Conservation (phyloP, 2,888 invertebrate genomes). For the Mythimna ferrago region DNA sequence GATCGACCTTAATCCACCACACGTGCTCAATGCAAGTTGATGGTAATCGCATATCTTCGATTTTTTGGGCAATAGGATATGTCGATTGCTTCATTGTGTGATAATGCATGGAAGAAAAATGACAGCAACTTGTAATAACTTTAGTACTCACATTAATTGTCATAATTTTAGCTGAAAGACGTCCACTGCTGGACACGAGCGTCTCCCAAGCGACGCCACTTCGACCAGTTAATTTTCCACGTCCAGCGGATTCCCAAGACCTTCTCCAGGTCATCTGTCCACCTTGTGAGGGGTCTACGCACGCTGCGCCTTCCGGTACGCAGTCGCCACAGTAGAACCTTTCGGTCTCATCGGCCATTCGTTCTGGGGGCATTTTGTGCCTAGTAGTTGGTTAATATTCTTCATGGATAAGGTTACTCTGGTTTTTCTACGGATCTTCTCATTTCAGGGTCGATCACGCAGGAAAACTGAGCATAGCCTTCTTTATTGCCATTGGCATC, state of each 20-base stretch:
- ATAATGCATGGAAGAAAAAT: not conserved
- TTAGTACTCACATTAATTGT: constrained; percentile 10
- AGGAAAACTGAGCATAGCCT: not conserved
- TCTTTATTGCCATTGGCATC: not conserved
- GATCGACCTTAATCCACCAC: not conserved
- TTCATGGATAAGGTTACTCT: not conserved
- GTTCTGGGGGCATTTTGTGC: not conserved
- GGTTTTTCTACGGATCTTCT: constrained; percentile 1
- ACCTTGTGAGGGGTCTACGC: constrained; percentile 32
- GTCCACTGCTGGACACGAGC: constrained; percentile 1
- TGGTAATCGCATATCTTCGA: too few relatives aligned
- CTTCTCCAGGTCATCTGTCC: constrained; percentile 4
- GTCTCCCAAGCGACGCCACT: constrained; percentile 21
- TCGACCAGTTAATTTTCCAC: constrained; percentile 18
- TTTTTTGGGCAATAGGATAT: not conserved
- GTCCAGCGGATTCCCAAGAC: constrained; percentile 4
- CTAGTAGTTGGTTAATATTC: not conserved
- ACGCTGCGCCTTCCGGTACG: constrained; percentile 19
- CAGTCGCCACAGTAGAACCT: constrained; percentile 10
- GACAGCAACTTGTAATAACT: not conserved
- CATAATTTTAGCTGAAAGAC: constrained; percentile 34
- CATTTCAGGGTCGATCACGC: not conserved
- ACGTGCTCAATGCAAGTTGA: not conserved
- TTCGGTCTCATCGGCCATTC: not conserved
- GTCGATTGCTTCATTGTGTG: not conserved